Percentiles rank a stretch among this genome's conserved stretches.
Evolutionary conservation across 2,888 invertebrate genomes (phyloP).

Genomic region (Helobdella robusta): DNA sequence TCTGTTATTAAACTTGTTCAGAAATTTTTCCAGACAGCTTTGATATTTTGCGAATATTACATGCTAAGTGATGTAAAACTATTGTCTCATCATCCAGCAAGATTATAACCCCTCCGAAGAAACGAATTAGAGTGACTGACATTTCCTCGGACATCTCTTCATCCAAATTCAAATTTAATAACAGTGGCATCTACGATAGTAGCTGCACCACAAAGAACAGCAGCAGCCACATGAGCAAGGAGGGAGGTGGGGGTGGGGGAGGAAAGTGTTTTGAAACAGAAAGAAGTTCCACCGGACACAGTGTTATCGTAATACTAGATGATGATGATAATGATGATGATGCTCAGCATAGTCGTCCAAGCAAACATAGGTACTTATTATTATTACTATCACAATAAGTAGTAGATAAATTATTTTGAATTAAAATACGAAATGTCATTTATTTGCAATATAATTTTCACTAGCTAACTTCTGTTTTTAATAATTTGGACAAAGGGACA

Average conservation of each 20-base stretch:
- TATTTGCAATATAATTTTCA: too few species aligned
- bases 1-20: too few species aligned
- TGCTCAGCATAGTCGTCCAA: not conserved
- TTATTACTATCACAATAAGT: too few species aligned
- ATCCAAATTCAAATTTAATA: not conserved
- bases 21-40: too few species aligned
- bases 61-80: too few species aligned
- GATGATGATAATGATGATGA: constrained; percentile 27
- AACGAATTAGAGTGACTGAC: not conserved
- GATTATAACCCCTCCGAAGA: constrained; percentile 22
- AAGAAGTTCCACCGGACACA: constrained; percentile 27
- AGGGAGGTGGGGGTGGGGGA: not conserved
- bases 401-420: too few species aligned
- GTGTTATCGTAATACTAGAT: constrained; percentile 29
- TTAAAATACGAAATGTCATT: too few species aligned
- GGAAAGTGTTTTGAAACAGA: constrained; percentile 22
- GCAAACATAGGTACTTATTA: too few species aligned
- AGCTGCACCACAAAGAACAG: not conserved
- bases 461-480: too few species aligned
- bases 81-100: too few species aligned
- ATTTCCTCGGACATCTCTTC: not conserved
- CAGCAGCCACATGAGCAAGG: not conserved
- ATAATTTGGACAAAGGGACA: too few species aligned
- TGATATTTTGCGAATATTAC: too few species aligned
- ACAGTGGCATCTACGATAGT: not conserved